Evolutionary conservation across 1,140 invertebrate genomes (phyloP), one percentile per base, ranked within the genome.

Genomic region (Ceratosolen fusciceps): DNA sequence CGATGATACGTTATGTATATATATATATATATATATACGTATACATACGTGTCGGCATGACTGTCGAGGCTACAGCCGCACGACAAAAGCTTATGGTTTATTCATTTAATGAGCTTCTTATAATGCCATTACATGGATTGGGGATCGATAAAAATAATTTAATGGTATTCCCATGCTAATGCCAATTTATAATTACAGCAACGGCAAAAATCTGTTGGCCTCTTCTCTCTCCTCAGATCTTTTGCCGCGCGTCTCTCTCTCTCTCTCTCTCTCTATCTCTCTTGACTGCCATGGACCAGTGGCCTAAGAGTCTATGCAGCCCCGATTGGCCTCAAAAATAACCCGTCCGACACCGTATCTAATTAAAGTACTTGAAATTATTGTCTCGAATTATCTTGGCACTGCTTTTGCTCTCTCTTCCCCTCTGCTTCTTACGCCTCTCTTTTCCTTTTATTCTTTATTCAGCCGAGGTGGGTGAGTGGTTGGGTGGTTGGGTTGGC

Each of bases 301-400:
- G 12, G 12, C 43, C 43, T n/a, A 65, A 65, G 1, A n/a, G 31
- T 37, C 31, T 37, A 16, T 29, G 0, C 19, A 65, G 21, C 2
- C n/a, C n/a, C 34, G n/a, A 37, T 37, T n/a, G 7, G 5, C 19
- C n/a, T 65, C 60, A 37, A 65, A 65, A 65, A 65, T 65, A 37
- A 65, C 34, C 16, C 19, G 1, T 26, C n/a, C 19, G 1, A 47
- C n/a, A 10, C 12, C 10, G 67, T 10, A 68, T 47, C 39, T 68
- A 47, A 68, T 47, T 47, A 68, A 43, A 47, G 67, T 68, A 68
- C 67, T 47, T 43, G 0, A 68, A 29, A 68, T 47, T 47, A 9
- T 47, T 68, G 21, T 47, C 67, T 68, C 39, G 47, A 68, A 68
- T 68, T 47, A 8, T 37, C 31, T 65, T 65, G 60, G 60, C 60